Base-by-base conservation (phyloP, 2,888 invertebrate genomes). In the Tinea pellionella region DNA sequence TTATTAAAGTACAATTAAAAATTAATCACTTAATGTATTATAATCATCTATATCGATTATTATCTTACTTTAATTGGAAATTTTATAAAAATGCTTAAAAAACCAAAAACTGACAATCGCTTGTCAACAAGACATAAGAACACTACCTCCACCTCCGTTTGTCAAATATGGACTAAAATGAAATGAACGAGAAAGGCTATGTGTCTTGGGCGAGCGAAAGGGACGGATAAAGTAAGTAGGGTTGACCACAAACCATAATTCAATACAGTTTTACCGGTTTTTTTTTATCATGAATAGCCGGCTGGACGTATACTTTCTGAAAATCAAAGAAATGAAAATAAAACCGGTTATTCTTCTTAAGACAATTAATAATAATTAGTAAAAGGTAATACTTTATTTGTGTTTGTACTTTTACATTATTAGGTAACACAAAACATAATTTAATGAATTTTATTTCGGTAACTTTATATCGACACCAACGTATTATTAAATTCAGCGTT, bases 121-220 rank as follows among this genome's bases (percentile, higher is more conserved):
- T 15, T 13, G 4, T 24, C 53, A 53, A 53, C 53, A 24, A 53
- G 16, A 47, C 1, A 2, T 12, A 24, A 19, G 24, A 53, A 4
- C 53, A 4, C 19, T 12, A 71, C 68, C 70, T 67, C 19, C 24
- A 71, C 68, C 70, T 67, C 60, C 67, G 66, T 76, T 70, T 74
- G 82, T 74, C 80, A 82, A 75, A 71, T 75, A 72, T 63, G 71
- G 73, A 85, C 81, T 84, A 80, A 74, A 71, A 67, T 63, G 65
- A 64, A 65, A 73, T 74, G 71, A 76, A 60, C 62, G 65, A 64
- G 63, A 62, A 60, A 18, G 12, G 19, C 59, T 29, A 60, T 41
- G 43, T 43, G 16, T 63, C 57, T 61, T 13, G 58, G 55, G 61
- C 15, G 77, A 63, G 64, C 41, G 68, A 80, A 64, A 69, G 71